These are phyloP conservation scores for Rana temporaria DNA, from an alignment of 2,113 vertebrate genomes.

Conservation along the genomic window DNA sequence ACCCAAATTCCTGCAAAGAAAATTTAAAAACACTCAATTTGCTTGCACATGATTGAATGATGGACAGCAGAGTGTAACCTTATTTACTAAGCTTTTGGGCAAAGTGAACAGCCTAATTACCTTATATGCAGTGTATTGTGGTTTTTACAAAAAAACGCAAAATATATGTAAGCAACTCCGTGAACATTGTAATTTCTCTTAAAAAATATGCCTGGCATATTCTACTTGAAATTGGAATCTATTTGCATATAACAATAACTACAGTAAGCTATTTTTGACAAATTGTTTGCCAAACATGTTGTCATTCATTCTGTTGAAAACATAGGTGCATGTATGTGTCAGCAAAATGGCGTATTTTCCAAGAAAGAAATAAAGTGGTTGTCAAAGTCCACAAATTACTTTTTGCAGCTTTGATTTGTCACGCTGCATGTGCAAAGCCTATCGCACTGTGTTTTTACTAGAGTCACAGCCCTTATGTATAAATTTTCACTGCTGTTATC, in stretches of 20 bases:
- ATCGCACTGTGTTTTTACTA: constrained; percentile 26
- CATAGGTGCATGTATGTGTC: constrained; percentile 32
- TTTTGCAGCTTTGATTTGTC: constrained; percentile 45
- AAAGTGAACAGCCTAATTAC: no score
- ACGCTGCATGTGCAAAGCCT: neutral
- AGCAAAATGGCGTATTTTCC: constrained; percentile 47
- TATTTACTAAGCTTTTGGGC: no score
- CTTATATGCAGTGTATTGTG: neutral
- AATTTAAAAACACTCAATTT: no score
- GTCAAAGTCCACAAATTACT: constrained; percentile 45
- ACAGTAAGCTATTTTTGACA: constrained; percentile 46
- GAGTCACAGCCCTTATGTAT: neutral
- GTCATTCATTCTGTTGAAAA: constrained; percentile 35
- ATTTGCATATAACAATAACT: constrained; percentile 47
- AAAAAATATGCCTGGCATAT: constrained; percentile 8
- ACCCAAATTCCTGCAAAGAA: no score
- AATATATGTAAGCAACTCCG: neutral
- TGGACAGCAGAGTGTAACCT: no score
- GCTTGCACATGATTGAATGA: no score
- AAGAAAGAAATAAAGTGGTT: constrained; percentile 44
- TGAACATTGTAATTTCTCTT: constrained; percentile 21
- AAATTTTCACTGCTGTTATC: constrained; percentile 12
- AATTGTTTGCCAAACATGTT: constrained; percentile 49
- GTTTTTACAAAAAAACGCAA: neutral
- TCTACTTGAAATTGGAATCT: constrained; percentile 3